Evolutionary conservation across 2,888 invertebrate species (phyloP), one percentile per base, ranked within the genome.

Genomic region (Minunthozetes semirufus): DNA sequence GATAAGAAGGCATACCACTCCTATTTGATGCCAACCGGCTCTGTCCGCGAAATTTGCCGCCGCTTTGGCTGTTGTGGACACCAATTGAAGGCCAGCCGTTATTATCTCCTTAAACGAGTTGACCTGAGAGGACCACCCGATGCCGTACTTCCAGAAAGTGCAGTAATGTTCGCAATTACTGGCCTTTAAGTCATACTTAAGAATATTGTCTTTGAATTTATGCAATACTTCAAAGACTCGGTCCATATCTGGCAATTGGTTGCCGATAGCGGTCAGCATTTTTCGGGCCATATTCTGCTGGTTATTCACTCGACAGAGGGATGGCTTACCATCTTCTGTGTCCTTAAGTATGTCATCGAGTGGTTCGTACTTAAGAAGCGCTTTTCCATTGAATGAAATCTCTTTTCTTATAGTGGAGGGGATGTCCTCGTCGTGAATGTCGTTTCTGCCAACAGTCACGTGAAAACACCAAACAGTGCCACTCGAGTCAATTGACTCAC

Each of bases 101-200:
- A 33, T 25, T 3, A 63, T 63, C 11, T 63, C 63, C 25, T 63
- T 5, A 33, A 27, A 63, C 13, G 33, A 33, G 63, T 63, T 63
- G 75, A 81, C 81, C 80, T 81, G 81, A n/a, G n/a, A n/a, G n/a
- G 81, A 80, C 81, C 81, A 81, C 4, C 79, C 78, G 11, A 72
- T 56, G 0, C 80, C 81, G 77, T 80, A 81, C 72, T 79, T 80
- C 80, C 81, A 80, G 25, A 79, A 78, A 9, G 81, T 81, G 8
- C 80, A 80, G 73, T 79, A 81, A 76, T 80, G 80, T 77, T 81
- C 81, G 77, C 79, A 78, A 75, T 81, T 81, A 74, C 76, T 79
- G 8, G 79, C 79, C 56, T 50, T 50, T 4, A 50, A 19, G 3
- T 81, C 79, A 76, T 80, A 80, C 17, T 78, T 76, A 13, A 81